Base-by-base conservation (phyloP, 2,888 invertebrate species). In the Rhagonycha lutea region DNA sequence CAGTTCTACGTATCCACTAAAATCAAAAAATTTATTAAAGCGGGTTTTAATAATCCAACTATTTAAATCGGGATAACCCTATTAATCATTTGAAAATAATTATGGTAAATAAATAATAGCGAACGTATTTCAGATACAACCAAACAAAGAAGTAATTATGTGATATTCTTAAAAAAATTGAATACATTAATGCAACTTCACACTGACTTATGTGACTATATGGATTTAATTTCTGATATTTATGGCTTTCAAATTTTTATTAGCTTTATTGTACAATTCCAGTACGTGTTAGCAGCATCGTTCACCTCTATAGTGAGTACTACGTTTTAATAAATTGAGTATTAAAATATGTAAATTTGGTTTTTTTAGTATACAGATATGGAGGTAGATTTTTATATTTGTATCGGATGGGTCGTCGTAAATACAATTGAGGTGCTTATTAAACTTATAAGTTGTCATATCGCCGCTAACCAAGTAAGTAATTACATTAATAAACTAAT, bases 381-480 rank as follows among this genome's bases (percentile, higher is more conserved):
- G 18, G 14, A n/a, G 12, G 14, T 65, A 10, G 63, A 71, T 47
- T 71, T 65, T 24, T 47, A 23, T 28, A 24, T 71, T 29, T 65
- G 24, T 5, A 32, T 71, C 10, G 71, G 28, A 47, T 71, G 68
- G 72, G 14, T 23, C 4, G 1, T 28, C 4, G 8, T 72, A 14
- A 72, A 68, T 29, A 14, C 68, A 5, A 7, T 18, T 3, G 68
- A 72, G 18, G 24, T 72, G 24, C 68, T 68, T 18, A 68, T 68
- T 18, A 68, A 68, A 61, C 29, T 62, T 14, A 68, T 47, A 28
- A 24, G 47, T 68, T 68, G 72, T 68, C 72, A 72, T 28, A 47
- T 72, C 24, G 68, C 72, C n/a, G 60, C 26, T 61, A 72, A 72
- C 28, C 61, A 72, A 18, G 72, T 68, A 60, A 72, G 70, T 61